Evolutionary conservation across 2,888 invertebrate genomes (phyloP), one percentile per base, ranked within the genome.

Genomic region (Apamea epomidion): DNA sequence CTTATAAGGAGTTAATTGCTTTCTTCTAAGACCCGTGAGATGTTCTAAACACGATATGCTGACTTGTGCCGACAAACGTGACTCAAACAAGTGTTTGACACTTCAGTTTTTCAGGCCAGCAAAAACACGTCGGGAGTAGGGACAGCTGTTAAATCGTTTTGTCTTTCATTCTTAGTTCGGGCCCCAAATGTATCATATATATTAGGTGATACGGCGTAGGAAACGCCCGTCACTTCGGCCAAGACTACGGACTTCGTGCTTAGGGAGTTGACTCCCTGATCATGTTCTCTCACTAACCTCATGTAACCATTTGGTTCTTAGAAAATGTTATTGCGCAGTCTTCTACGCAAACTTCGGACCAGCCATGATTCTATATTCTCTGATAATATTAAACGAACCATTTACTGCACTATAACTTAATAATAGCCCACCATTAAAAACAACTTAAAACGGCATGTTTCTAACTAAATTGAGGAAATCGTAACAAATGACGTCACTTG

Each of bases 1-100:
- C 81, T 37, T 68, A 54, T 77, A 82, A 51, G 67, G 76, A n/a
- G 71, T 76, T 77, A 70, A 67, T 81, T 62, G 76, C 77, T 71
- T 51, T 65, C 58, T 81, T 65, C 42, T 81, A 37, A 60, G 76
- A 64, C 16, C 58, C 71, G 60, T 81, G 81, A 77, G 81, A 81
- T 70, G 25, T 64, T 7, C 37, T 45, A 21, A n/a, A 60, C 16
- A n/a, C 21, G 14, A 58, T 25, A 67, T 74, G 60, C 4, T 1
- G 32, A n/a, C 21, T 14, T 21, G 8, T 32, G 29, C 62, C 16
- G 7, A 29, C 10, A 64, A n/a, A 60, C 58, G 12, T n/a, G 0
- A 60, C 25, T 1, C 10, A 58, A 8, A 58, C 2, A 25, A 10
- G 25, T 58, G 8, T 25, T n/a, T n/a, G n/a, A n/a, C n/a, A n/a